These are phyloP conservation scores for Rousettus leschenaultii DNA, from an alignment of 2,113 vertebrate genomes.

Conservation along the genomic window DNA sequence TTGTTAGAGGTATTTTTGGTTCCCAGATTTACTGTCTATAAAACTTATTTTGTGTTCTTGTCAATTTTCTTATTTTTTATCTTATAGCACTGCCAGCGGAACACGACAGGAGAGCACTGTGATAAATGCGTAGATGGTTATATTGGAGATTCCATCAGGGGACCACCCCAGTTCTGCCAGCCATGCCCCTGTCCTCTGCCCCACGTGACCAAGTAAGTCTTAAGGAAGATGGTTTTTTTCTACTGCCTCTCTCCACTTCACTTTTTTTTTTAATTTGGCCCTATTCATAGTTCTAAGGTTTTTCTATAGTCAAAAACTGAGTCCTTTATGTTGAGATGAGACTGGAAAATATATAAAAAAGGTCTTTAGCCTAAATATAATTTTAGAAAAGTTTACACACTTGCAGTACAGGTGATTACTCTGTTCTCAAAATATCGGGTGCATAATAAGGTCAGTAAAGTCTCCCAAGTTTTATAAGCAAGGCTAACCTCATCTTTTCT, in stretches of 20 bases:
- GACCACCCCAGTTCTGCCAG: constrained; percentile 82
- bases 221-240: not conserved
- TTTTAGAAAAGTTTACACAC: not conserved
- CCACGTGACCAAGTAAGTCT: constrained; percentile 88
- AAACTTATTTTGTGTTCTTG: not conserved
- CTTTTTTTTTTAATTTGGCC: not conserved
- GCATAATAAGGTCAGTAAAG: not conserved
- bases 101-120: constrained; percentile 92
- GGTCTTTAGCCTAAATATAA: not conserved
- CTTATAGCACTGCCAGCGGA: constrained; percentile 88
- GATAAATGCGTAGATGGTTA: constrained; percentile 92
- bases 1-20: not conserved
- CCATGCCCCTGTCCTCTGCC: constrained; percentile 93
- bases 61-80: constrained; percentile 34
- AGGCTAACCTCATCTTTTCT: not conserved
- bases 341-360: not conserved
- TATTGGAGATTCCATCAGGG: constrained; percentile 75
- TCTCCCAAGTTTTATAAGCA: not conserved
- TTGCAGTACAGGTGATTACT: not conserved
- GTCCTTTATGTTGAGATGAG: not conserved
- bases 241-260: not conserved
- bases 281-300: not conserved
- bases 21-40: not conserved
- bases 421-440: not conserved
- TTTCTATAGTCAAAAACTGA: not conserved